phyloP scores from a whole-genome alignment of 2,797 vertebrate species.

The Momotus momota region DNA sequence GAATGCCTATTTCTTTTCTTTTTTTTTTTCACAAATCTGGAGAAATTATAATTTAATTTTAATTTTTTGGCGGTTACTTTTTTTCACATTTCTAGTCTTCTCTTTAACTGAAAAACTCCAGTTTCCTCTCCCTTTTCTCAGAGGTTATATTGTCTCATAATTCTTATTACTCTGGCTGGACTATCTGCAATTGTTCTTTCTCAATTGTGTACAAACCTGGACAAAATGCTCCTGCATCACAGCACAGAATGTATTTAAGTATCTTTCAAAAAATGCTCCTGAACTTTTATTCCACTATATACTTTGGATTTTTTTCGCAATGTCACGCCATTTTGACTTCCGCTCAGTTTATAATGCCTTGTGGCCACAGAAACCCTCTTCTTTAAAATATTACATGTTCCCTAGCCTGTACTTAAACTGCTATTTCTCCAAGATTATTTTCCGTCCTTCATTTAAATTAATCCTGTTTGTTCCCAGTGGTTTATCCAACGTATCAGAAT shows the following conservation, averaged over 20 bases:
- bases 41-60: not conserved
- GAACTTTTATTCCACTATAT: not conserved
- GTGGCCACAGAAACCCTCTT: not conserved
- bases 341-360: not conserved
- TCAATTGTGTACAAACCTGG: not conserved
- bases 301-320: accelerated
- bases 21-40: not conserved
- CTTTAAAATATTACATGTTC: not conserved
- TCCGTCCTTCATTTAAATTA: not conserved
- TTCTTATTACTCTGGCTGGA: not conserved
- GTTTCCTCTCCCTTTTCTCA: not conserved
- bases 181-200: not conserved
- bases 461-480: not conserved
- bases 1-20: not conserved
- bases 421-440: not conserved
- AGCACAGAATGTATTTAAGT: not conserved
- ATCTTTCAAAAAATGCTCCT: not conserved
- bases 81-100: not conserved
- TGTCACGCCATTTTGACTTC: not conserved
- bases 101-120: not conserved
- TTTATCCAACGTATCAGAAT: not conserved
- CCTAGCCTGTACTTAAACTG: not conserved
- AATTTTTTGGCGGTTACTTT: not conserved
- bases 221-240: not conserved
- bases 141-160: accelerated